Evolutionary conservation across 1,140 invertebrate species (phyloP).

Genomic region (Sarcophaga peregrina): DNA sequence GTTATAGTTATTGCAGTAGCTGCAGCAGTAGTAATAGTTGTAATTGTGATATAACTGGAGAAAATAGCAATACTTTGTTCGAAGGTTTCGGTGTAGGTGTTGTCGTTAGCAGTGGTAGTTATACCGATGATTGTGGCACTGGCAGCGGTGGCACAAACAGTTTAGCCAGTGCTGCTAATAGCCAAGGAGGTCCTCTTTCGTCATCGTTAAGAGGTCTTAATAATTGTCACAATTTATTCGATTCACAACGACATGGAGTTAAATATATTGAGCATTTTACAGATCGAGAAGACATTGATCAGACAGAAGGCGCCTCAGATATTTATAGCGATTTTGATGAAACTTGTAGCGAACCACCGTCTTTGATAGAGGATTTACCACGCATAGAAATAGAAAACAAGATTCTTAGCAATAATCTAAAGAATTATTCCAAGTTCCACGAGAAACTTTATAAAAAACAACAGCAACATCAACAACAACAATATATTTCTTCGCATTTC

Average conservation of each 20-base stretch:
- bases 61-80: constrained; percentile 58
- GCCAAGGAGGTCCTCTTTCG: background rate
- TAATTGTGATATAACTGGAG: constrained; percentile 63
- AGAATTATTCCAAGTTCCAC: background rate
- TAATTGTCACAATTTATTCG: background rate
- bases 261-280: background rate
- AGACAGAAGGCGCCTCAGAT: background rate
- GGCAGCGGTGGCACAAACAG: background rate
- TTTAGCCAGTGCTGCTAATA: background rate
- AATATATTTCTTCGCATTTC: background rate
- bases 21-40: constrained; percentile 64
- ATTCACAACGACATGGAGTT: background rate
- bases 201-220: background rate
- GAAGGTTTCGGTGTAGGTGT: constrained; percentile 54
- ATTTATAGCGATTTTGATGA: background rate
- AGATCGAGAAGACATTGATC: background rate
- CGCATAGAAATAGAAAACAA: background rate
- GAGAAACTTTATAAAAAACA: constrained; percentile 16
- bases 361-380: background rate
- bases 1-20: constrained; percentile 54
- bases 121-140: constrained; percentile 51
- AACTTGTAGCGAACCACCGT: background rate
- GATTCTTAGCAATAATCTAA: constrained; percentile 13
- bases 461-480: background rate
- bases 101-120: constrained; percentile 56